Percentiles rank a stretch among this genome's conserved stretches.
Conservation (phyloP, 2,797 vertebrate genomes). For the Fratercula arctica region DNA sequence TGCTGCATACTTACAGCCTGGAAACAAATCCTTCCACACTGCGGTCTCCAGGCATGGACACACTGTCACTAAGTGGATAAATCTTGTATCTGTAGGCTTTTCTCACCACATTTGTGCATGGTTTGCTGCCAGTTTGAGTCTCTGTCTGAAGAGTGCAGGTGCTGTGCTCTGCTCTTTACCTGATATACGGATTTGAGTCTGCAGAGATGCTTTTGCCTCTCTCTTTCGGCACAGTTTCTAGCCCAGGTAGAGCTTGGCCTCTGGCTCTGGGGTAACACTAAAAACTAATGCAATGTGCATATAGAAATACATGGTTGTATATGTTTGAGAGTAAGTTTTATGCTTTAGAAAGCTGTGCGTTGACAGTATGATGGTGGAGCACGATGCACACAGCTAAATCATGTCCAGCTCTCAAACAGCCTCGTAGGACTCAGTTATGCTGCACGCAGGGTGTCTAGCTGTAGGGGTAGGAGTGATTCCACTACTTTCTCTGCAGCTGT, state of each 20-base stretch:
- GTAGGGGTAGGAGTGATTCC: neutral
- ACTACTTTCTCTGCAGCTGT: neutral
- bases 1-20: neutral
- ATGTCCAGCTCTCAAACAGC: accelerated
- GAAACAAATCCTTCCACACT: neutral
- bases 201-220: neutral
- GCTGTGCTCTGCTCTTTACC: neutral
- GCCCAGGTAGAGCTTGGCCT: neutral
- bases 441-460: accelerated
- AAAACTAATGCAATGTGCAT: neutral
- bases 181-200: neutral
- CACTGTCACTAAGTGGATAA: neutral
- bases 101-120: neutral
- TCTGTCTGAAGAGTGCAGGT: neutral
- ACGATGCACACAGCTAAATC: accelerated
- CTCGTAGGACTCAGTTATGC: accelerated
- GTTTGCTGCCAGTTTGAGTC: neutral
- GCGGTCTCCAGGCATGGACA: neutral
- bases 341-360: neutral
- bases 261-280: accelerated
- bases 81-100: neutral
- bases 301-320: accelerated
- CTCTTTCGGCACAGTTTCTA: neutral
- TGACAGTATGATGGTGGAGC: neutral
- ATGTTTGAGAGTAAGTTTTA: neutral